These are phyloP conservation scores for Cercopithecus mona DNA, from an alignment of 2,113 vertebrate species.

Conservation along the genomic window DNA sequence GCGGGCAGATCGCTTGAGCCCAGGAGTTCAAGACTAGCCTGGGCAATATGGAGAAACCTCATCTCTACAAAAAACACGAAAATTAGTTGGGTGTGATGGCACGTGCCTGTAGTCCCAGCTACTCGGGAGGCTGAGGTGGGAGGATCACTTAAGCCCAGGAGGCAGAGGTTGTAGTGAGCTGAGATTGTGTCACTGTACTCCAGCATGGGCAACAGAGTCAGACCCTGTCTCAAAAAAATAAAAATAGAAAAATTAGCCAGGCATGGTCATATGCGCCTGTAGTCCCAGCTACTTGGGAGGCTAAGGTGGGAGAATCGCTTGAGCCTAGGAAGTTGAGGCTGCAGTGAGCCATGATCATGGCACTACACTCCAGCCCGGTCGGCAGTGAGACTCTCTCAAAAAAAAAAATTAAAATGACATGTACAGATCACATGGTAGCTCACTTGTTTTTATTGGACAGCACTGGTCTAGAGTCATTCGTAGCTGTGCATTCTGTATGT, in stretches of 20 bases:
- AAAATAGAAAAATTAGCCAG: too few species aligned
- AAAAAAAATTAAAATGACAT: background rate
- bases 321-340: background rate
- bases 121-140: background rate
- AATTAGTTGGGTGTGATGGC: too few species aligned
- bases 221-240: too few species aligned
- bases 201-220: too few species aligned
- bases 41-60: too few species aligned
- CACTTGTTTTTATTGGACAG: background rate
- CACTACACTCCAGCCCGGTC: background rate
- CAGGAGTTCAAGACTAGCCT: too few species aligned
- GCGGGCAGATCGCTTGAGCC: too few species aligned
- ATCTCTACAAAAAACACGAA: too few species aligned
- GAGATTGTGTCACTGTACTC: background rate
- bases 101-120: too few species aligned
- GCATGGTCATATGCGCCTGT: too few species aligned
- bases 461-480: background rate
- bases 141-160: background rate
- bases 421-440: background rate
- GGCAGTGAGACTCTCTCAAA: too few species aligned
- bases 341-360: background rate
- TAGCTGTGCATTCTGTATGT: background rate
- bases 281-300: background rate
- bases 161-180: background rate
- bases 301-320: background rate